These are phyloP conservation scores for Melieria crassipennis DNA, from an alignment of 2,888 invertebrate genomes.

Conservation along the genomic window DNA sequence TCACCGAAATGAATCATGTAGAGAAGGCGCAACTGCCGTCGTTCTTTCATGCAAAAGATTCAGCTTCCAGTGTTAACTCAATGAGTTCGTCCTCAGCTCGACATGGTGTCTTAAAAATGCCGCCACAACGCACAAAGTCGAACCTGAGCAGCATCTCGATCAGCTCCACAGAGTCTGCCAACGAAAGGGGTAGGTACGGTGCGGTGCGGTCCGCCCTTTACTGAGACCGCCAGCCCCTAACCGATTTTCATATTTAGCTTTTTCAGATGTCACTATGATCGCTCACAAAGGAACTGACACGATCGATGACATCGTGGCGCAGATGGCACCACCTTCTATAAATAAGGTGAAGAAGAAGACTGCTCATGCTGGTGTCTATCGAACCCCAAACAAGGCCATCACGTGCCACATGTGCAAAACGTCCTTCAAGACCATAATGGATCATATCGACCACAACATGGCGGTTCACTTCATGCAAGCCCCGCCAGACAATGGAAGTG, in stretches of 20 bases:
- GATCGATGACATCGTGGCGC: slow-evolving; percentile 8
- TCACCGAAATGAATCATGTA: slow-evolving; percentile 56
- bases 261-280: slow-evolving; percentile 32
- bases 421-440: slow-evolving; percentile 58
- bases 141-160: slow-evolving; percentile 29
- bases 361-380: slow-evolving; percentile 57
- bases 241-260: slow-evolving; percentile 14
- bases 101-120: slow-evolving; percentile 2
- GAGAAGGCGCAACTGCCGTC: slow-evolving; percentile 55
- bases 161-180: slow-evolving; percentile 34
- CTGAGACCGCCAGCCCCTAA: not conserved
- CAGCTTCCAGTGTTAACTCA: slow-evolving; percentile 12
- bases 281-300: slow-evolving; percentile 18
- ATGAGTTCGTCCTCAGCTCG: not conserved
- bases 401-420: slow-evolving; percentile 57
- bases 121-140: slow-evolving; percentile 19
- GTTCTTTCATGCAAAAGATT: slow-evolving; percentile 32
- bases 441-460: slow-evolving; percentile 57
- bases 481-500: slow-evolving; percentile 16
- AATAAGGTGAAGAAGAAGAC: slow-evolving; percentile 50
- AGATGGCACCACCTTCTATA: slow-evolving; percentile 47
- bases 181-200: slow-evolving; percentile 39
- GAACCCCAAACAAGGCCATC: slow-evolving; percentile 60
- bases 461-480: slow-evolving; percentile 47
- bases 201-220: not conserved